A percentile compares a stretch with the other conserved stretches of the same genome.
Evolutionary conservation across 2,797 vertebrate species (phyloP).

Genomic region (Siniperca obscura): DNA sequence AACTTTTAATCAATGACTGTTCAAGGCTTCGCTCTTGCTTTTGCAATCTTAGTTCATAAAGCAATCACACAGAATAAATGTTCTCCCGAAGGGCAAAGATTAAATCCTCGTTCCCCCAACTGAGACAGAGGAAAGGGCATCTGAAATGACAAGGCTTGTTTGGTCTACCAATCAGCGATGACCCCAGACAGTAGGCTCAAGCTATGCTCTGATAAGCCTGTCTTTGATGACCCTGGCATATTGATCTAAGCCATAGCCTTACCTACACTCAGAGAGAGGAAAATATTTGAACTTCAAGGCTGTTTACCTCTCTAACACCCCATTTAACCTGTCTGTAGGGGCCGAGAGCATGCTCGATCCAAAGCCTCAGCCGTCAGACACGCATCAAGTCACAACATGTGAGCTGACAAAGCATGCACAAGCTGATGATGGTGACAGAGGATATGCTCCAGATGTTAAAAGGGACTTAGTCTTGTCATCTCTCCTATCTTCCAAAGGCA

Average conservation of each 20-base stretch:
- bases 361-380: constrained; percentile 23
- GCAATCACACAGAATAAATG: constrained; percentile 57
- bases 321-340: constrained; percentile 18
- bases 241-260: constrained; percentile 33
- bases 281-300: constrained; percentile 33
- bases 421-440: constrained; percentile 41
- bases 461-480: constrained; percentile 46
- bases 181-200: constrained; percentile 39
- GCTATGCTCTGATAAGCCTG: constrained; percentile 47
- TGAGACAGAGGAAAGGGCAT: constrained; percentile 55
- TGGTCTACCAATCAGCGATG: constrained; percentile 51
- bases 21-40: constrained; percentile 21
- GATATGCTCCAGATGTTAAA: constrained; percentile 52
- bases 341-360: constrained; percentile 6
- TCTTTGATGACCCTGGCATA: constrained; percentile 57
- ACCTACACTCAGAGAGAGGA: constrained; percentile 12
- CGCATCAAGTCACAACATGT: constrained; percentile 47
- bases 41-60: constrained; percentile 40
- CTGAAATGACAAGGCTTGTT: constrained; percentile 60
- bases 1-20: constrained; percentile 54
- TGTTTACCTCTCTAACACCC: constrained; percentile 23
- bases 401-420: constrained; percentile 36
- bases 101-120: constrained; percentile 39
- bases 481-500: constrained; percentile 57
- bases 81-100: constrained; percentile 45